Conservation (phyloP, 2,888 invertebrate species). For the Yponomeuta cagnagella region DNA sequence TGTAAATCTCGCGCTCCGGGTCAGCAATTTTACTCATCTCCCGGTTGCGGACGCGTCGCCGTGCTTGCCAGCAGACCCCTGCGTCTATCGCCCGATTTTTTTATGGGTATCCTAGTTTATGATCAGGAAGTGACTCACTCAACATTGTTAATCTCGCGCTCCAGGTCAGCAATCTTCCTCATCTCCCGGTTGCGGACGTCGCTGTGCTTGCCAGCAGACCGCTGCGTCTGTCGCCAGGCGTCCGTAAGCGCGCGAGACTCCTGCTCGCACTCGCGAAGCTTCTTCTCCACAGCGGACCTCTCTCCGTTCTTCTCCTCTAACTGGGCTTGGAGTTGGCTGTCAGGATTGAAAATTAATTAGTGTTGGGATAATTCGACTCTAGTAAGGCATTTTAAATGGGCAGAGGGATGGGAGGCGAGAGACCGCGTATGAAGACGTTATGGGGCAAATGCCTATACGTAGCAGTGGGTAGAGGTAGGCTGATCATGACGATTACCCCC, state of each 20-base stretch:
- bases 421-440: too few relatives aligned
- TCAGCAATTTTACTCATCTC: slow-evolving; percentile 51
- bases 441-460: too few relatives aligned
- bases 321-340: slow-evolving; percentile 42
- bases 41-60: slow-evolving; percentile 36
- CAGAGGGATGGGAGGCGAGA: too few relatives aligned
- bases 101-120: too few relatives aligned
- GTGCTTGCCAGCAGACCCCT: slow-evolving; percentile 26
- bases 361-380: background rate
- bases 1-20: slow-evolving; percentile 51
- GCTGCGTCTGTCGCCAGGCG: slow-evolving; percentile 31
- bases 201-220: slow-evolving; percentile 31
- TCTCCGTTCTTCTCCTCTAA: slow-evolving; percentile 46
- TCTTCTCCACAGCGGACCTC: slow-evolving; percentile 49
- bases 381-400: background rate
- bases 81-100: too few relatives aligned
- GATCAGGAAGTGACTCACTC: slow-evolving; percentile 38
- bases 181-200: slow-evolving; percentile 46
- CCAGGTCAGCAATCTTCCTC: slow-evolving; percentile 48
- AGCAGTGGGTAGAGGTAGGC: too few relatives aligned
- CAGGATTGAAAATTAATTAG: slow-evolving; percentile 9
- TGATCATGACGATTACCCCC: too few relatives aligned
- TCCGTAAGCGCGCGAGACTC: slow-evolving; percentile 44
- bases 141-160: slow-evolving; percentile 51
- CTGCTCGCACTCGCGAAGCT: slow-evolving; percentile 38